Evolutionary conservation across 2,888 invertebrate genomes (phyloP), one percentile per base, ranked within the genome.

Genomic region (Ryuthela nishihirai): DNA sequence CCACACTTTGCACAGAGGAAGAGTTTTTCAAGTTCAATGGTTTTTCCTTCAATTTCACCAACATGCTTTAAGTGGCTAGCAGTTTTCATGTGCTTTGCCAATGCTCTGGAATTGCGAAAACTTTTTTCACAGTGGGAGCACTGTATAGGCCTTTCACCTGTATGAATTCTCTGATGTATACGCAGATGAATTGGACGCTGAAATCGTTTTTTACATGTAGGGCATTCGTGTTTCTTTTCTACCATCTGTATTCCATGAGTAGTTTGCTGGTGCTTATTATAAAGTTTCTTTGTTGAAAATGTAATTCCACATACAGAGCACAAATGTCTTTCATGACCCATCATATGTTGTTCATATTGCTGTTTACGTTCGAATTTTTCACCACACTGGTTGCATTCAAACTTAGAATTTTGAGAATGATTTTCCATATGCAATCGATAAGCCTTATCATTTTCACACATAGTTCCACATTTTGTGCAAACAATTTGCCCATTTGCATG

Each of bases 1-100:
- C 72, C 72, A 66, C 72, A 72, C 18, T 65, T 52, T 9, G 69
- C 67, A 60, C 72, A 72, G 7, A 71, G 58, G 49, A 61, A 65
- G 7, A 61, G 41, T 50, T 62, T 64, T 20, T 63, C 63, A 7
- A 60, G 7, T 26, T 61, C 45, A 15, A 54, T 34, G 4, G 41
- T 32, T 40, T 55, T 50, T 9, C 45, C 50, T 25, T 61, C 58
- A 5, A 39, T 24, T 9, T 65, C 54, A 5, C 69, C 70, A 17
- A 67, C 62, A 26, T 62, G 54, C 29, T 65, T 47, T 25, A 69
- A 56, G 60, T 72, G 71, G 34, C 66, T 65, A 25, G 65, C 61
- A 1, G 70, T 69, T 60, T 69, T 67, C 50, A 66, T 62, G 54
- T 72, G 72, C 53, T 69, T 72, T 15, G 60, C 32, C 42, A 70